Conservation (phyloP, 2,888 invertebrate genomes). For the Eulithis testata region DNA sequence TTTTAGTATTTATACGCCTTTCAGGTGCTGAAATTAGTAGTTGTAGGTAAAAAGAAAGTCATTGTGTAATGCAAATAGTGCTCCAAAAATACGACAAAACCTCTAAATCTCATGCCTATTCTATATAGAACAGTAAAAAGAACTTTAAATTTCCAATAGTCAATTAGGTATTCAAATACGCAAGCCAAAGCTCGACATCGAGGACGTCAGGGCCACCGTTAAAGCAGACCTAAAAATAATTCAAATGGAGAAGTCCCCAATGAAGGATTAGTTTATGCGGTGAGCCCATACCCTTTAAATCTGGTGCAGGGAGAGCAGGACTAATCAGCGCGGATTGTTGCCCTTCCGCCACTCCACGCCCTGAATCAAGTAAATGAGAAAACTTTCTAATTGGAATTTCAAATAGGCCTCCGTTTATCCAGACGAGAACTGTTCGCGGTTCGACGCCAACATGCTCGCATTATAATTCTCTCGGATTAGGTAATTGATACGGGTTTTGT, state of each 20-base stretch:
- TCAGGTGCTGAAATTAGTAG: too few species aligned
- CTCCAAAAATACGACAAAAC: constrained; percentile 2
- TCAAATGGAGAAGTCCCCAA: constrained; percentile 63
- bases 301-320: constrained; percentile 73
- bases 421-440: constrained; percentile 75
- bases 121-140: constrained; percentile 33
- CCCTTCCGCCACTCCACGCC: constrained; percentile 79
- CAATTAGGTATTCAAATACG: constrained; percentile 44
- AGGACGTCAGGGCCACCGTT: constrained; percentile 49
- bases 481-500: constrained; percentile 62
- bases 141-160: constrained; percentile 40
- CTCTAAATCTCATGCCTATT: constrained; percentile 11
- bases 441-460: constrained; percentile 66
- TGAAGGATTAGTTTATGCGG: constrained; percentile 76
- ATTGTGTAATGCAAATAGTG: neutral
- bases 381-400: constrained; percentile 85
- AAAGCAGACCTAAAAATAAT: constrained; percentile 61
- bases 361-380: constrained; percentile 84
- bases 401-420: constrained; percentile 81
- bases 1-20: too few species aligned
- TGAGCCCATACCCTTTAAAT: constrained; percentile 74
- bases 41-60: too few species aligned
- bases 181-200: constrained; percentile 45
- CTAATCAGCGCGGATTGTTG: constrained; percentile 82
- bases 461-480: constrained; percentile 63